Conservation (phyloP, 2,113 vertebrate species). For the Chaenocephalus aceratus region DNA sequence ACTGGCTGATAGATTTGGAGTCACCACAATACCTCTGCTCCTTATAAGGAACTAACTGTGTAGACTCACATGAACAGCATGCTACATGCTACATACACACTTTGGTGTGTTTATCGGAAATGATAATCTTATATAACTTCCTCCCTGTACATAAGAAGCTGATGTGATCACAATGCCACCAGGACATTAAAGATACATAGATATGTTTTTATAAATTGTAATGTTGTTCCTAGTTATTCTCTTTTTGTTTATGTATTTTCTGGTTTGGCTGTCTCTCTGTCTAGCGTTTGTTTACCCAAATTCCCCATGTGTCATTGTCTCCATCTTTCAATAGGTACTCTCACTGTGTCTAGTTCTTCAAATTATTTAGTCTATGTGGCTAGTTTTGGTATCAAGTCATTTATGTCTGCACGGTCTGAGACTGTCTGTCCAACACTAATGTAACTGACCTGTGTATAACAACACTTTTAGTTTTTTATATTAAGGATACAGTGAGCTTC, state of each 20-base stretch:
- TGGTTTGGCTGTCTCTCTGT: background rate
- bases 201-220: background rate
- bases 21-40: slow-evolving; percentile 70
- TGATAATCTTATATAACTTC: slow-evolving; percentile 22
- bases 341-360: background rate
- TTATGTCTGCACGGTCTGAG: background rate
- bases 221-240: background rate
- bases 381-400: background rate
- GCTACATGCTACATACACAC: background rate
- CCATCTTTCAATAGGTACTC: background rate
- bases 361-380: background rate
- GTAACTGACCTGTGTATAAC: background rate
- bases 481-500: background rate
- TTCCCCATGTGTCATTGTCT: background rate
- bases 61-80: slow-evolving; percentile 31
- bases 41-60: slow-evolving; percentile 78
- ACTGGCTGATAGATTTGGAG: slow-evolving; percentile 55
- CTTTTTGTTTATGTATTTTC: background rate
- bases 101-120: background rate
- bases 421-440: background rate
- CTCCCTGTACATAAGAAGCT: background rate
- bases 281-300: background rate
- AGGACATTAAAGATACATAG: background rate
- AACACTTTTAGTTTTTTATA: background rate
- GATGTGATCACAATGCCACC: background rate